A percentile compares a stretch with the other conserved stretches of the same genome.
Conservation (phyloP, 2,888 invertebrate species). For the Scotopteryx bipunctaria region DNA sequence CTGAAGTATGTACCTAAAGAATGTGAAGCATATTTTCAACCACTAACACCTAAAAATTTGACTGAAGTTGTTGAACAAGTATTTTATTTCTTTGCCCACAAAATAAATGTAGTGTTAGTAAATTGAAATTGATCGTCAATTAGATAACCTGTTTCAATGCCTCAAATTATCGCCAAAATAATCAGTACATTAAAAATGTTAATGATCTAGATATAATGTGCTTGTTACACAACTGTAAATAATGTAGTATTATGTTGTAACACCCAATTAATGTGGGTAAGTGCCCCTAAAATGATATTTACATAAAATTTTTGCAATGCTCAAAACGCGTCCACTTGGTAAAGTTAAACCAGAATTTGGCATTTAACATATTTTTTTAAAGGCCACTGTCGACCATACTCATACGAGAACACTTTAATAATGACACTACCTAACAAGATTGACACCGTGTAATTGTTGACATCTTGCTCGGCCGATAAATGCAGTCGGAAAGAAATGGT, state of each 20-base stretch:
- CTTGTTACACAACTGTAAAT: constrained; percentile 19
- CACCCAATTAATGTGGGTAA: constrained; percentile 29
- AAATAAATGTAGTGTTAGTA: not conserved
- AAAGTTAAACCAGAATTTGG: constrained; percentile 32
- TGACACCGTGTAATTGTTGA: too few relatives aligned
- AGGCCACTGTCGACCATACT: not conserved
- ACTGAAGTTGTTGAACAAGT: too few relatives aligned
- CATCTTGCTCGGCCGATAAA: too few relatives aligned
- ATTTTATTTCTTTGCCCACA: not conserved
- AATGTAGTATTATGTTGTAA: constrained; percentile 33
- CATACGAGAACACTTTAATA: too few relatives aligned
- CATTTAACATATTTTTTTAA: constrained; percentile 26
- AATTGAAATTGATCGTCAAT: constrained; percentile 12
- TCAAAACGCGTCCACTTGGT: constrained; percentile 17
- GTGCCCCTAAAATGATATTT: constrained; percentile 30
- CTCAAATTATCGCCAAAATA: constrained; percentile 10
- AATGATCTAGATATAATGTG: constrained; percentile 29
- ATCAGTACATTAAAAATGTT: constrained; percentile 11
- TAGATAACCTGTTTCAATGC: constrained; percentile 9
- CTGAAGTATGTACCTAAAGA: too few relatives aligned
- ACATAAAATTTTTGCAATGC: constrained; percentile 32
- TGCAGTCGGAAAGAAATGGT: not conserved
- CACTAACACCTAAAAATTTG: too few relatives aligned
- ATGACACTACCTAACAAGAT: too few relatives aligned
- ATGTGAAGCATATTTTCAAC: too few relatives aligned